Evolutionary conservation across 2,113 vertebrate genomes (phyloP).

Genomic region (Bufo bufo): DNA sequence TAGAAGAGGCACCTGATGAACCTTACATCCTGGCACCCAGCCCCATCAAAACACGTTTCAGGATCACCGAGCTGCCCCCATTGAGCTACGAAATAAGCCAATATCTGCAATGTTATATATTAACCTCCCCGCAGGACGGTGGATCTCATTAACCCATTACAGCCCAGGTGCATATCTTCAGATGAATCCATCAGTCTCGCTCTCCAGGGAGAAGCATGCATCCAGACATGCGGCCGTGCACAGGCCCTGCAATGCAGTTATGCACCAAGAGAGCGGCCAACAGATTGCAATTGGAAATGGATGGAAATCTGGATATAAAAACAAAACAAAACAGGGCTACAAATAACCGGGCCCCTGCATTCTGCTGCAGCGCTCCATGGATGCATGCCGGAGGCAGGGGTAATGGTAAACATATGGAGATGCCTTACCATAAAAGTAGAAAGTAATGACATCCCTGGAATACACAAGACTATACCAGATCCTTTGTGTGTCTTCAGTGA

Average conservation of each 20-base stretch:
- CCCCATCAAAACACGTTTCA: background rate
- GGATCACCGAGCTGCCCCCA: background rate
- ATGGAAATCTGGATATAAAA: background rate
- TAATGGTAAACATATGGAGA: slow-evolving; percentile 29
- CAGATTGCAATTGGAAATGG: background rate
- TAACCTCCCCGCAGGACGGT: background rate
- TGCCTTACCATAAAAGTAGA: slow-evolving; percentile 57
- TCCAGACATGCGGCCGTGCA: background rate
- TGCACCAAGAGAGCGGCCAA: background rate
- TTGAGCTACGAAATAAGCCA: too few relatives aligned
- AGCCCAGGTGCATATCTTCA: background rate
- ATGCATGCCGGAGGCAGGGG: background rate
- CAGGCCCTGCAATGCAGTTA: background rate
- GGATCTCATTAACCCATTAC: background rate
- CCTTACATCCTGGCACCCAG: background rate
- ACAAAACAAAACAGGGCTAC: background rate
- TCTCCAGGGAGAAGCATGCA: background rate
- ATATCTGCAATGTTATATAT: background rate
- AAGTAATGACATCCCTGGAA: slow-evolving; percentile 15
- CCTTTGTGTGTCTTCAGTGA: background rate
- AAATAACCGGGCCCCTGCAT: background rate
- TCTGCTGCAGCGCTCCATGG: background rate
- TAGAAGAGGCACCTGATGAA: background rate
- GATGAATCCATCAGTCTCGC: background rate
- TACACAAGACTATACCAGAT: background rate